These are phyloP conservation scores for Phacellophora camtschatica DNA, from an alignment of 30 jellyfish, hydroid and myxozoan species.

Conservation along the genomic window DNA sequence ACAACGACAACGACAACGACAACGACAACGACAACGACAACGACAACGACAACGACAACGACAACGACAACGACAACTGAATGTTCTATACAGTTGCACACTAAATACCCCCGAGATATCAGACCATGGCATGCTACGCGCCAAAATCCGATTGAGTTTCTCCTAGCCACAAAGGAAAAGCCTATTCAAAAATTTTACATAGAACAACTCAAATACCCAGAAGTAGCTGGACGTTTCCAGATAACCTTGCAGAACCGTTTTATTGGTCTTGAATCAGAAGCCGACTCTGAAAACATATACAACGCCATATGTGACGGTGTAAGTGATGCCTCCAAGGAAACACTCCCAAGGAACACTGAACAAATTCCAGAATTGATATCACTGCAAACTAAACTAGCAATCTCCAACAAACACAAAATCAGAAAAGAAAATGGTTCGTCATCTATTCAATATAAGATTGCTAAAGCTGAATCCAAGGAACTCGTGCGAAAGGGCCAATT, in stretches of 20 bases:
- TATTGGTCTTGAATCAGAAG: not conserved
- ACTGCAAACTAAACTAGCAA: not conserved
- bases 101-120: conserved; percentile 9
- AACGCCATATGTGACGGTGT: not conserved
- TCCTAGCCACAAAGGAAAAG: not conserved
- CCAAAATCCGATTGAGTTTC: conserved; percentile 2
- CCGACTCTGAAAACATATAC: not conserved
- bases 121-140: conserved; percentile 12
- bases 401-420: not conserved
- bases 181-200: not conserved
- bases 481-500: not conserved
- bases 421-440: not conserved
- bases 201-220: not conserved
- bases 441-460: not conserved
- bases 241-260: conserved; percentile 5
- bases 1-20: too few relatives aligned
- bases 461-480: not conserved
- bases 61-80: not conserved
- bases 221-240: not conserved
- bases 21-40: too few relatives aligned
- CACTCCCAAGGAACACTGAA: not conserved
- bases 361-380: not conserved
- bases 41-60: too few relatives aligned
- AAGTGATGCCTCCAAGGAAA: not conserved
- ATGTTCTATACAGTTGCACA: not conserved